Evolutionary conservation across 2,888 invertebrate genomes (phyloP), one percentile per base, ranked within the genome.

Genomic region (Agrotis clavis): DNA sequence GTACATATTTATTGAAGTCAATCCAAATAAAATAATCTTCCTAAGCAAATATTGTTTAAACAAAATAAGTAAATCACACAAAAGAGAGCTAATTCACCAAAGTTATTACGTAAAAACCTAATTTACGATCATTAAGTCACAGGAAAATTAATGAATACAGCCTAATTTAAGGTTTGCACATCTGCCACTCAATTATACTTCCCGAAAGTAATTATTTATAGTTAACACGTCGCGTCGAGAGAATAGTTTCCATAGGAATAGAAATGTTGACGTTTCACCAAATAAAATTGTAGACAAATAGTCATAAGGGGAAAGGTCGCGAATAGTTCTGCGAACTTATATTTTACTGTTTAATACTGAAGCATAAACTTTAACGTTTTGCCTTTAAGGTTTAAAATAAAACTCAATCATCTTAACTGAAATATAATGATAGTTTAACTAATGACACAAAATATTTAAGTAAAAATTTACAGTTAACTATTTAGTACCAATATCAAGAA

Each of bases 371-470:
- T 82, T 91, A 89, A 62, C 0, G 0, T 0, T 0, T 25, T 6
- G 1, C 0, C 0, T 7, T 64, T 88, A 91, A 84, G 77, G 87
- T 84, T 76, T 67, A 85, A 83, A 85, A 68, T 74, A 0, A 16
- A 3, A 19, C n/a, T 19, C 11, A 50, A 66, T 25, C 48, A 25
- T 13, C 59, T 21, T 18, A 25, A 53, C 18, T 25, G 14, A 7
- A 57, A 57, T 48, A 69, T 74, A 80, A 63, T 63, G 66, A 80
- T 84, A 76, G 66, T 77, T 86, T 82, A 75, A 82, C 87, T 92
- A 94, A 93, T 91, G 91, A 94, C 87, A 89, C 89, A 90, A 92
- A 94, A 94, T 92, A 93, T 94, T 94, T 92, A 89, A 86, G 82
- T 87, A 80, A 77, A 89, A 90, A 87, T 91, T 91, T 89, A 92